phyloP scores from a whole-genome alignment of 2,888 invertebrate genomes.

The Aradus depressus region DNA sequence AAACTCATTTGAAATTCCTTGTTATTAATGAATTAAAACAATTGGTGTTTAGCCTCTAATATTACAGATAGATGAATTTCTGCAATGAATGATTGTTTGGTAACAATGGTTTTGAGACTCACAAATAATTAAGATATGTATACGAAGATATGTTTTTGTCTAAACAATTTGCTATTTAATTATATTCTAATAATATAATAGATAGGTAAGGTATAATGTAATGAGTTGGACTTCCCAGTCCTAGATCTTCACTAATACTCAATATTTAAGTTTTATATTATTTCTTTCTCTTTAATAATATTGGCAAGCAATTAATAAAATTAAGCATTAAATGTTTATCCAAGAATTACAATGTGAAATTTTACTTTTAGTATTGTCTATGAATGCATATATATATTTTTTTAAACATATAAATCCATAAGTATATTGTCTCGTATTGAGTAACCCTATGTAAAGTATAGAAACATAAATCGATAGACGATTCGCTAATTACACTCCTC shows the following conservation, averaged over 20 bases:
- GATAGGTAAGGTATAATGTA: neutral
- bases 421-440: no score
- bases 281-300: neutral
- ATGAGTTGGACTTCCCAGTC: slow-evolving; percentile 1
- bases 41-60: no score
- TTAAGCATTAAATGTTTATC: slow-evolving; percentile 1
- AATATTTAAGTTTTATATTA: neutral
- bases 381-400: no score
- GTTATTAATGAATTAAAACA: no score
- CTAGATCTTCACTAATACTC: neutral
- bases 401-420: no score
- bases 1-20: no score
- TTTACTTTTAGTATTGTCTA: slow-evolving; percentile 10
- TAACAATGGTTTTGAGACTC: no score
- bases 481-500: no score
- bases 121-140: slow-evolving; percentile 22
- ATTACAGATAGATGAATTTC: no score
- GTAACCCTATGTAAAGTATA: no score
- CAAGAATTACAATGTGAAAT: slow-evolving; percentile 5
- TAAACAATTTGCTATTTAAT: slow-evolving; percentile 22
- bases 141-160: slow-evolving; percentile 25
- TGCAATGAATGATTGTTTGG: no score
- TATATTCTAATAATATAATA: slow-evolving; percentile 10
- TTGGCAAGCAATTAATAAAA: slow-evolving; percentile 3
- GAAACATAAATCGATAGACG: no score